phyloP scores from a whole-genome alignment of 2,888 invertebrate species.

The Drosophila greeni region DNA sequence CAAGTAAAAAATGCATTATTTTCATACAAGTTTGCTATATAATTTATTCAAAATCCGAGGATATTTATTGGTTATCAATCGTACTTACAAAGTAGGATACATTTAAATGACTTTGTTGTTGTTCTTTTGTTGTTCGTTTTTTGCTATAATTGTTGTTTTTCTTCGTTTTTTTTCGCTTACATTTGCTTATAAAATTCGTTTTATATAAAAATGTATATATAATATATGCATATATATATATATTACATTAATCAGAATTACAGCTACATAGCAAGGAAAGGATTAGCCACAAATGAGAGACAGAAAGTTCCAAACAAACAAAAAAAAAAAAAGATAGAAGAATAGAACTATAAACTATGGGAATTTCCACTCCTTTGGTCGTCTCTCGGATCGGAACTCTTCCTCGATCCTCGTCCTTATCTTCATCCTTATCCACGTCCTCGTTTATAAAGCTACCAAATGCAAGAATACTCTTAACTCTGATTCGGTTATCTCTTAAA shows the following conservation, averaged over 20 bases:
- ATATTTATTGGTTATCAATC: conserved; percentile 34
- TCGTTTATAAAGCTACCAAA: conserved; percentile 63
- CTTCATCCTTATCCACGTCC: conserved; percentile 5
- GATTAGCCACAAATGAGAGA: conserved; percentile 9
- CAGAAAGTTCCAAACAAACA: conserved; percentile 7
- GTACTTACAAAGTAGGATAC: conserved; percentile 44
- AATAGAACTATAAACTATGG: conserved; percentile 18
- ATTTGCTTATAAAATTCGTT: conserved; percentile 15
- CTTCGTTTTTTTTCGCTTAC: conserved; percentile 10
- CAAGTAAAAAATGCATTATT: background rate
- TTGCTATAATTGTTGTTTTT: conserved; percentile 7
- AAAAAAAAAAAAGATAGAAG: conserved; percentile 5
- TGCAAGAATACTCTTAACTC: conserved; percentile 61
- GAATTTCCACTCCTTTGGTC: conserved; percentile 19
- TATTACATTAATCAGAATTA: conserved; percentile 12
- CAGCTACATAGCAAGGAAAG: conserved; percentile 4
- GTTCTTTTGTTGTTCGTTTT: conserved; percentile 30
- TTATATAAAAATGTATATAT: conserved; percentile 16
- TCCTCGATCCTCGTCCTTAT: conserved; percentile 4
- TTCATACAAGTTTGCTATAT: background rate
- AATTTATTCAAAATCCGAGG: conserved; percentile 6
- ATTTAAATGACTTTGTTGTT: conserved; percentile 66
- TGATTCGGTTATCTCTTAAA: conserved; percentile 19
- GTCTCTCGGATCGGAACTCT: conserved; percentile 1
- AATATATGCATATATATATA: conserved; percentile 12